Evolutionary conservation across 1,140 invertebrate genomes (phyloP), one percentile per base, ranked within the genome.

Genomic region (Pentalonia nigronervosa): DNA sequence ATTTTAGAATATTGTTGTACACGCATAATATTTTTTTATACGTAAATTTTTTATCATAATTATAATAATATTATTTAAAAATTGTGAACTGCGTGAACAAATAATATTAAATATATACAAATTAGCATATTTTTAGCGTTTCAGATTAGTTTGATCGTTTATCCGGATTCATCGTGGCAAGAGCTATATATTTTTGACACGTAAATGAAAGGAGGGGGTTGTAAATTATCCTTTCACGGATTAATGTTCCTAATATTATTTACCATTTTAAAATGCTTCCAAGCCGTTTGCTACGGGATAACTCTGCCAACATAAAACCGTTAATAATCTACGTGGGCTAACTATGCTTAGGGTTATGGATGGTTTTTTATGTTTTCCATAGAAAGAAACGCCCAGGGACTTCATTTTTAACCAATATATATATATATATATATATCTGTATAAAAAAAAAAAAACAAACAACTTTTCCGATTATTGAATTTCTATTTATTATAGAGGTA

Each of bases 221-320:
- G 88, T 89, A 89, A 89, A 89, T 89, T 89, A 89, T 89, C 88
- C n/a, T 89, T 89, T 34, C 48, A 25, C 34, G 88, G 88, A 56
- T 56, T 89, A 89, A 56, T 89, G 50, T 56, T 56, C 48, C 9
- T 89, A 89, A 89, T 56, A 89, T 89, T 89, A 89, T 89, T 89
- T 56, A 89, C 88, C 88, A 56, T 89, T 89, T 89, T 89, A 56
- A 56, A 89, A 89, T 56, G 88, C 88, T 89, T 89, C 88, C 88
- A 8, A 56, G 88, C 88, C 88, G 88, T 89, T 89, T 89, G 50
- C 88, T 6, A 41, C 9, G 50, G 48, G 48, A 89, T 56, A 89
- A 56, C 48, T 89, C 88, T 56, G 88, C 88, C 50, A 89, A 89
- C 34, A 56, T 56, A 89, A 56, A 89, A 89, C 48, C 88, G 88